Evolutionary conservation across 1,140 invertebrate species (phyloP).

Genomic region (Diorhabda carinulata): DNA sequence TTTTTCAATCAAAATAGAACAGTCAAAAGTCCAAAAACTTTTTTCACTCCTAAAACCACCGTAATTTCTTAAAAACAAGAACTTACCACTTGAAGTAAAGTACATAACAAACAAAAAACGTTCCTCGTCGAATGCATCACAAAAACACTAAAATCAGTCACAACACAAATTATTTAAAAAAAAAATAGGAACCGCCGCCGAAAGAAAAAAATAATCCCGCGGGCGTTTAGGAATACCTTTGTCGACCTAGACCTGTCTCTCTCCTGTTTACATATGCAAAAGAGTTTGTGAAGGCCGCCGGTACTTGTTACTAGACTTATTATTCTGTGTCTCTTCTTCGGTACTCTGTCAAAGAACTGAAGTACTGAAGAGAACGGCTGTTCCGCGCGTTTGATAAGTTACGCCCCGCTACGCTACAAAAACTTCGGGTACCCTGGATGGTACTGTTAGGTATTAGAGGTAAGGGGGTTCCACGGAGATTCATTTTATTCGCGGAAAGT

Average conservation of each 20-base stretch:
- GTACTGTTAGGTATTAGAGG: neutral
- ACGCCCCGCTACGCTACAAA: slow-evolving; percentile 1
- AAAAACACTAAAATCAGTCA: neutral
- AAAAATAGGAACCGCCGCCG: neutral
- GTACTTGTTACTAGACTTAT: neutral
- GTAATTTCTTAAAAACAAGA: neutral
- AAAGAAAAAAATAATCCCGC: neutral
- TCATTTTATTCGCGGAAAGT: no score
- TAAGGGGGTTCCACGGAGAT: neutral
- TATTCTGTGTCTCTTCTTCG: neutral
- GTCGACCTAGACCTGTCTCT: neutral
- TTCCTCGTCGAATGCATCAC: neutral
- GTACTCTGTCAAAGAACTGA: neutral
- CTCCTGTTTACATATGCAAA: neutral
- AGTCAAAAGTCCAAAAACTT: no score
- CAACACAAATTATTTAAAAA: neutral
- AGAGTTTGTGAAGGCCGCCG: neutral
- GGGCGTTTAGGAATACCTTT: neutral
- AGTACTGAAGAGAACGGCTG: neutral
- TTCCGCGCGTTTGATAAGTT: neutral
- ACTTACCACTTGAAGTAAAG: neutral
- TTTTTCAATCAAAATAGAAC: no score
- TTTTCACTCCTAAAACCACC: no score
- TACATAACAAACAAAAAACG: neutral
- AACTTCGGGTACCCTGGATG: neutral